These are phyloP conservation scores for Melitaea cinxia DNA, from an alignment of 1,140 invertebrate genomes.

Conservation along the genomic window DNA sequence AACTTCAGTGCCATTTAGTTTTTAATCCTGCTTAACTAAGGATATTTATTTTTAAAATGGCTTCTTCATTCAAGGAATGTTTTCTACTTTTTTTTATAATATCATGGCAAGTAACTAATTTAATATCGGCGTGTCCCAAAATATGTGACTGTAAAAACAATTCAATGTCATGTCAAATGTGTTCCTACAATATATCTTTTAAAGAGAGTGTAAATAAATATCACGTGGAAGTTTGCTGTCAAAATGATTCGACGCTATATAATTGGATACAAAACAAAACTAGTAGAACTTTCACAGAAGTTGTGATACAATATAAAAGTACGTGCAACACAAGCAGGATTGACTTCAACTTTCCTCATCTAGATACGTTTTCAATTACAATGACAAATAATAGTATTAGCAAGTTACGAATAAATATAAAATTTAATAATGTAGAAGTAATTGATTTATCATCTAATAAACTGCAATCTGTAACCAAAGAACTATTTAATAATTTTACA, in stretches of 20 bases:
- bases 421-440: constrained; percentile 58
- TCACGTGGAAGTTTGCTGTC: constrained; percentile 54
- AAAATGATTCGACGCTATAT: constrained; percentile 41
- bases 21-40: constrained; percentile 68
- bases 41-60: constrained; percentile 53
- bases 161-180: constrained; percentile 50
- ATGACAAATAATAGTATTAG: constrained; percentile 69
- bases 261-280: constrained; percentile 44
- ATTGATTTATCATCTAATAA: constrained; percentile 77
- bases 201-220: constrained; percentile 56
- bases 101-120: constrained; percentile 55
- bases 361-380: constrained; percentile 63
- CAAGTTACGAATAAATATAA: constrained; percentile 60
- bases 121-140: constrained; percentile 56
- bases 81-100: constrained; percentile 64
- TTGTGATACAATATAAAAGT: constrained; percentile 47
- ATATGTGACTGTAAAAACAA: constrained; percentile 53
- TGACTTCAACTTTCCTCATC: constrained; percentile 53
- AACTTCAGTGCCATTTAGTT: constrained; percentile 55
- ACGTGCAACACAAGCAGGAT: constrained; percentile 61
- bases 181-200: constrained; percentile 63
- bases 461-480: constrained; percentile 65
- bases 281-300: constrained; percentile 63
- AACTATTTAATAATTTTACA: constrained; percentile 63
- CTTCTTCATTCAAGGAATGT: constrained; percentile 59